phyloP scores from a whole-genome alignment of 2,113 vertebrate species.

The Galbula dea region DNA sequence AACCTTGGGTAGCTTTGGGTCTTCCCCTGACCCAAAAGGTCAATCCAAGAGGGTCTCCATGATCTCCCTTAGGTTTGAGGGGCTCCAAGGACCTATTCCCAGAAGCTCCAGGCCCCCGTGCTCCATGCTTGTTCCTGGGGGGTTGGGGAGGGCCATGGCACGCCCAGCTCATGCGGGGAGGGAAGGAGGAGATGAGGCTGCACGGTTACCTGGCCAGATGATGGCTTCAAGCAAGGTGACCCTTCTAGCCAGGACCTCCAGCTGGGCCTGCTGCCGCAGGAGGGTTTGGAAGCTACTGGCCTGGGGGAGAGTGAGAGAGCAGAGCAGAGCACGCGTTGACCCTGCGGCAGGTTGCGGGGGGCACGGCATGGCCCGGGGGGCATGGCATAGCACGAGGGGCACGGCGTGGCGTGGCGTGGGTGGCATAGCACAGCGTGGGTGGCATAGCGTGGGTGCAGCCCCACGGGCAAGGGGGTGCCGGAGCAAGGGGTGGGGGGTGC shows the following conservation, averaged over 20 bases:
- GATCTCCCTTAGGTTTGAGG: not conserved
- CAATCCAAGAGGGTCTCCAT: not conserved
- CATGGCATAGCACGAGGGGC: not conserved
- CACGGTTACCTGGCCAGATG: slow-evolving; percentile 96
- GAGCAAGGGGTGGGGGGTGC: not conserved
- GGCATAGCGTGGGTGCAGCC: not conserved
- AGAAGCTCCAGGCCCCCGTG: not conserved
- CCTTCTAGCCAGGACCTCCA: slow-evolving; percentile 98
- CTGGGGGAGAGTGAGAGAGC: slow-evolving; percentile 91
- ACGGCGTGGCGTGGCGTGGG: not conserved
- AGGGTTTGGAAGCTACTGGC: slow-evolving; percentile 97
- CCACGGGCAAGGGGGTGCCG: not conserved
- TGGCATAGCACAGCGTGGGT: not conserved
- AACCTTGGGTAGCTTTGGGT: not conserved
- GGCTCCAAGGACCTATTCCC: not conserved
- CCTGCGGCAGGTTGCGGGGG: not conserved
- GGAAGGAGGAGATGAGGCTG: not conserved
- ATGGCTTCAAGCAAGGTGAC: slow-evolving; percentile 99
- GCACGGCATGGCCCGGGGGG: not conserved
- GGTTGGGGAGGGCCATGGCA: not conserved
- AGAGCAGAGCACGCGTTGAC: slow-evolving; percentile 73
- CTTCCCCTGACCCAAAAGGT: too few relatives aligned
- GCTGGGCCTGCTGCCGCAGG: slow-evolving; percentile 92
- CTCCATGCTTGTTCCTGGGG: not conserved
- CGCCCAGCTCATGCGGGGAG: not conserved